Evolutionary conservation across 2,797 vertebrate species (phyloP).

Genomic region (Chelonia mydas): DNA sequence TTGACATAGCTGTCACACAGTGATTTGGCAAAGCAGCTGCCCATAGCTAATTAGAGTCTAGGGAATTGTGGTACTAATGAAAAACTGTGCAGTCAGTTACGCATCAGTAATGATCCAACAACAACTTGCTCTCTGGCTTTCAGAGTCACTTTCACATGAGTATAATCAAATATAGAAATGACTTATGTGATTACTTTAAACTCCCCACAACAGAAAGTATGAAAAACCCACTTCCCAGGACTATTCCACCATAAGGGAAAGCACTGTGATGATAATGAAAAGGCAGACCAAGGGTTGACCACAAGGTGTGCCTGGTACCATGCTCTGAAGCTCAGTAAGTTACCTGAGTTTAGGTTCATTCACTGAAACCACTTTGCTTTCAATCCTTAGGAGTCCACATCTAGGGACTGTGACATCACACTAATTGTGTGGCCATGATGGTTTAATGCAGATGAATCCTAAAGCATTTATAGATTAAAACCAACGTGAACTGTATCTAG

Average conservation of each 20-base stretch:
- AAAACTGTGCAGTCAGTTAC: neutral
- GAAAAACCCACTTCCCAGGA: neutral
- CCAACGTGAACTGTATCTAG: neutral
- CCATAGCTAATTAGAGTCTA: neutral
- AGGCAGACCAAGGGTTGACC: neutral
- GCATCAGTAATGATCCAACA: neutral
- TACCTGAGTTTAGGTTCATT: neutral
- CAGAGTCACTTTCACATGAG: neutral
- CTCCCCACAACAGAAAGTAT: neutral
- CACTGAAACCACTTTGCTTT: neutral
- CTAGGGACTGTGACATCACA: neutral
- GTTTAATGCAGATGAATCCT: neutral
- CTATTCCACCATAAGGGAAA: neutral
- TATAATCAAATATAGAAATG: neutral
- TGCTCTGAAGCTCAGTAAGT: accelerated
- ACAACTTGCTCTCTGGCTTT: neutral
- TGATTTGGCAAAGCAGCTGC: neutral
- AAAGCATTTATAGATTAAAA: neutral
- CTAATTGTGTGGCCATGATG: neutral
- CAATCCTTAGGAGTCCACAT: neutral
- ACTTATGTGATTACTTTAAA: neutral
- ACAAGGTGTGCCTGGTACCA: neutral
- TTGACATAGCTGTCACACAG: neutral
- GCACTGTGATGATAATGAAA: neutral
- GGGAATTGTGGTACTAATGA: neutral